Conservation (phyloP, 2,888 invertebrate species). For the Acanthopleura granulata region DNA sequence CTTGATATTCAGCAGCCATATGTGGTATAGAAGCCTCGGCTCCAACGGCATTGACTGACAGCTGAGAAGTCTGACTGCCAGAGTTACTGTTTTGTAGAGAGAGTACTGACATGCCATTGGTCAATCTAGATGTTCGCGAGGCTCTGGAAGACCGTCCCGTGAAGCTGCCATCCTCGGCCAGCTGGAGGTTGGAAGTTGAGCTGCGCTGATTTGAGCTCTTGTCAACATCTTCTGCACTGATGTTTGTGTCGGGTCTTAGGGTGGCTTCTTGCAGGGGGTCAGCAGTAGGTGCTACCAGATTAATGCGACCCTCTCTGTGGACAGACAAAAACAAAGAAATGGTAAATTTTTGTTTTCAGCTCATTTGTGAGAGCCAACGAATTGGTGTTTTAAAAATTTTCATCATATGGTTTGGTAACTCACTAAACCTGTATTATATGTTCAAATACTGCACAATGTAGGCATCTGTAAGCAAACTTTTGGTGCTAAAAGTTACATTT, state of each 20-base stretch:
- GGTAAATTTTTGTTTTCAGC: not conserved
- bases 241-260: conserved; percentile 40
- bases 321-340: not conserved
- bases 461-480: too few species aligned
- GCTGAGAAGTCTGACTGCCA: conserved; percentile 29
- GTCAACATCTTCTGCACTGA: conserved; percentile 43
- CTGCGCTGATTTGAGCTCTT: conserved; percentile 37
- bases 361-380: not conserved
- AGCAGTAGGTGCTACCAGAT: conserved; percentile 41
- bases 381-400: too few species aligned
- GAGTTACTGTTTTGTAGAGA: conserved; percentile 26
- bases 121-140: conserved; percentile 24
- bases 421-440: too few species aligned
- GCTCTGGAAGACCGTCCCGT: conserved; percentile 46
- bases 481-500: too few species aligned
- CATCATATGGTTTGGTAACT: too few species aligned
- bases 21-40: too few species aligned
- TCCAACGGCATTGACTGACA: conserved; percentile 21
- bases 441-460: too few species aligned
- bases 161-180: conserved; percentile 44
- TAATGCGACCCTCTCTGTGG: conserved; percentile 51
- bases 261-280: conserved; percentile 19
- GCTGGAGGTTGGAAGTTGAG: conserved; percentile 41
- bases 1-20: too few species aligned
- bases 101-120: conserved; percentile 9